phyloP scores from a whole-genome alignment of 2,888 invertebrate genomes.

The Drosophila conformis region DNA sequence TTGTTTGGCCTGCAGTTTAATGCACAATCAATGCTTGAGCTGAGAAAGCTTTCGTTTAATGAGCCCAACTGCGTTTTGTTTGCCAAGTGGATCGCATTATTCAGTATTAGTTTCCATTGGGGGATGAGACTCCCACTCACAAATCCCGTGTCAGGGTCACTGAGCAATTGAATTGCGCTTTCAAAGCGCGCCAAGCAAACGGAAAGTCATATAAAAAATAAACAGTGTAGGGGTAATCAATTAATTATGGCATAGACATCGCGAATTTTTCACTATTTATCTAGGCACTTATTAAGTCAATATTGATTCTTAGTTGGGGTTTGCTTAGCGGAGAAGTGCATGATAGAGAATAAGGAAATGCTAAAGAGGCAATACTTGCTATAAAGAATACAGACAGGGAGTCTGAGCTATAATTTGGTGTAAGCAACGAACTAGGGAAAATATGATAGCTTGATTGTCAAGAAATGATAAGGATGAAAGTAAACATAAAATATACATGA shows the following conservation, averaged over 20 bases:
- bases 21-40: slow-evolving; percentile 70
- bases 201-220: slow-evolving; percentile 33
- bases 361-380: neutral
- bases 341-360: neutral
- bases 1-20: slow-evolving; percentile 69
- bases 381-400: no score
- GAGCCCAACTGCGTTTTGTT: slow-evolving; percentile 64
- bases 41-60: slow-evolving; percentile 64
- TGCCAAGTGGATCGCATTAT: slow-evolving; percentile 31
- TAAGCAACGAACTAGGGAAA: neutral
- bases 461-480: neutral
- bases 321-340: neutral
- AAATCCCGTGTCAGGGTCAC: slow-evolving; percentile 40
- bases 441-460: neutral
- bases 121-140: slow-evolving; percentile 6
- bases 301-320: neutral
- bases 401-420: neutral
- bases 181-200: slow-evolving; percentile 44
- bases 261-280: slow-evolving; percentile 25
- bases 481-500: neutral
- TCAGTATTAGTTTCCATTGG: slow-evolving; percentile 20
- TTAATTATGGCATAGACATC: slow-evolving; percentile 59
- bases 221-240: slow-evolving; percentile 53
- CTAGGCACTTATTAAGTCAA: neutral
- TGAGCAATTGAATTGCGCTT: slow-evolving; percentile 38